These are phyloP conservation scores for Gouania willdenowi DNA, from an alignment of 2,797 vertebrate genomes.

Conservation along the genomic window DNA sequence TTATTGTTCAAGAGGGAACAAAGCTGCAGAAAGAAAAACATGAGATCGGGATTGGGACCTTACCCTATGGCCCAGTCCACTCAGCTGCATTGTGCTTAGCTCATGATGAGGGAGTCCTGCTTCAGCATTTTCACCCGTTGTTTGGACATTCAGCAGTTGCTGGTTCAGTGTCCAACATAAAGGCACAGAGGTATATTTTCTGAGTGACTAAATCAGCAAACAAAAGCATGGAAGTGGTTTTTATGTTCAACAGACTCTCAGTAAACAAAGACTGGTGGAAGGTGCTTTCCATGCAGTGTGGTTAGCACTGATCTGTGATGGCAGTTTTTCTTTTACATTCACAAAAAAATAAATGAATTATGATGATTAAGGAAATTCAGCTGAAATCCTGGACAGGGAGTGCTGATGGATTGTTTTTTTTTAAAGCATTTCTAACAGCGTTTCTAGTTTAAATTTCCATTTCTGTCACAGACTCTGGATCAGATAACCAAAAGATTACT, in stretches of 20 bases:
- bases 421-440: no score
- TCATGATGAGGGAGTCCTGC: conserved; percentile 56
- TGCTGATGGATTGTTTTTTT: no score
- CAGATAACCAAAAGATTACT: no score
- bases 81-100: conserved; percentile 62
- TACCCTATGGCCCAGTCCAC: conserved; percentile 47
- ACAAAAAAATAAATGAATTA: conserved; percentile 27
- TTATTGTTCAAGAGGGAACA: conserved; percentile 10
- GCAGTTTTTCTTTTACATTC: conserved; percentile 30
- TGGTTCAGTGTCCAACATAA: conserved; percentile 65
- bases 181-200: conserved; percentile 62
- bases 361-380: conserved; percentile 4
- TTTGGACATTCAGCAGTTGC: conserved; percentile 63
- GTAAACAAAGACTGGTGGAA: conserved; percentile 58
- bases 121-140: conserved; percentile 75
- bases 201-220: conserved; percentile 66
- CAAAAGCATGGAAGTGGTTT: conserved; percentile 72
- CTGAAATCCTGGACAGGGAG: neutral
- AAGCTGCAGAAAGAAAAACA: conserved; percentile 32
- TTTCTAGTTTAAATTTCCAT: no score
- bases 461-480: no score
- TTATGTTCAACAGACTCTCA: conserved; percentile 59
- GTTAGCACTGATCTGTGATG: conserved; percentile 43
- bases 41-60: conserved; percentile 51
- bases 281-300: conserved; percentile 55